A percentile compares a stretch with the other conserved stretches of the same genome.
Conservation (phyloP, 2,797 vertebrate species). For the Oryzias sinensis region DNA sequence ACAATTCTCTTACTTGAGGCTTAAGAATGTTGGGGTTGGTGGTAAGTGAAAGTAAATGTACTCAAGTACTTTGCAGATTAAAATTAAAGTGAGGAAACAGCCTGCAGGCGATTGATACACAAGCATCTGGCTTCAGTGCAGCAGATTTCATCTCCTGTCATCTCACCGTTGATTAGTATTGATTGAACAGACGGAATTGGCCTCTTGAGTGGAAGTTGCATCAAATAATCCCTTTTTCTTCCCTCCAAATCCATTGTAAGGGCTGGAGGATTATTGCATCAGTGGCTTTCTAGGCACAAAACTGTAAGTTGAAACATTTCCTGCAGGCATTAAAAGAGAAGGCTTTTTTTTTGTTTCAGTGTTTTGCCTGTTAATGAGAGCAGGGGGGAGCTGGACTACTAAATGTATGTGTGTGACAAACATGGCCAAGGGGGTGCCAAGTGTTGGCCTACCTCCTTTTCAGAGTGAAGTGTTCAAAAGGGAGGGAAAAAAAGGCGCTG, state of each 20-base stretch:
- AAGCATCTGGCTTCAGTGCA: conserved; percentile 43
- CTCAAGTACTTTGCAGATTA: conserved; percentile 1
- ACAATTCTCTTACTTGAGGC: no score
- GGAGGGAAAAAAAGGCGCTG: conserved; percentile 12
- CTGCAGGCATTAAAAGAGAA: conserved; percentile 36
- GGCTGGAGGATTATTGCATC: conserved; percentile 55
- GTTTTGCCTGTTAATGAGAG: conserved; percentile 63
- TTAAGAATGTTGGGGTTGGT: no score
- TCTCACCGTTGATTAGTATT: conserved; percentile 81
- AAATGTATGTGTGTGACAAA: conserved; percentile 57
- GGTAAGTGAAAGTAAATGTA: neutral
- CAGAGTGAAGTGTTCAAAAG: conserved; percentile 10
- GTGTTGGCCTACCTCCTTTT: conserved; percentile 30
- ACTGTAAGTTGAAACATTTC: conserved; percentile 53
- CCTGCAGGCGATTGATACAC: conserved; percentile 25
- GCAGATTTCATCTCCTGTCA: conserved; percentile 70
- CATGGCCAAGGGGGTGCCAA: conserved; percentile 34
- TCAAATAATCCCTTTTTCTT: conserved; percentile 79
- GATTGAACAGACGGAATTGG: conserved; percentile 77
- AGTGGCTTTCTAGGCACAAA: conserved; percentile 48
- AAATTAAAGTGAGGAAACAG: conserved; percentile 7
- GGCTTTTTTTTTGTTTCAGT: conserved; percentile 43
- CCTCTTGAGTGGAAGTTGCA: conserved; percentile 76
- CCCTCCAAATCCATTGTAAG: conserved; percentile 70
- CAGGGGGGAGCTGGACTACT: conserved; percentile 57